These are phyloP conservation scores for Gorsachius magnificus DNA, from an alignment of 2,797 vertebrate genomes.

Conservation along the genomic window DNA sequence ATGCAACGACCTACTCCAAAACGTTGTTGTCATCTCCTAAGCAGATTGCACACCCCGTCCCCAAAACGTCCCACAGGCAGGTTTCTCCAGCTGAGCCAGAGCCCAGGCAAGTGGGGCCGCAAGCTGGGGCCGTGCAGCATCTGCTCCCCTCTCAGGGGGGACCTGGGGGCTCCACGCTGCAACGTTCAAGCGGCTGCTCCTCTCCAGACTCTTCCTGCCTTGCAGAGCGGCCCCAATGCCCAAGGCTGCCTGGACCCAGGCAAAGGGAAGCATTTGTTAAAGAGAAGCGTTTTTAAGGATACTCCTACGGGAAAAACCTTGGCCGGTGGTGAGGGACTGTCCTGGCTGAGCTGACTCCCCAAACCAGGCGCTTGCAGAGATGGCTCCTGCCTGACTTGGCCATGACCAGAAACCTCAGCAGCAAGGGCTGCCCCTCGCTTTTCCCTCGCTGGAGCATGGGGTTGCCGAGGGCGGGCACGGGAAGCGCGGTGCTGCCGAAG, in stretches of 20 bases:
- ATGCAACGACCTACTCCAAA: background rate
- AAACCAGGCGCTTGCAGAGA: rapidly evolving
- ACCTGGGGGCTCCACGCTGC: rapidly evolving
- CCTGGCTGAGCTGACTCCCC: background rate
- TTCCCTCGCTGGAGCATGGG: background rate
- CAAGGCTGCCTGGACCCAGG: background rate
- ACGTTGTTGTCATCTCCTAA: background rate
- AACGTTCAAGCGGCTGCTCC: background rate
- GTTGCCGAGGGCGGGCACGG: background rate
- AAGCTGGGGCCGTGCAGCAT: too few relatives aligned
- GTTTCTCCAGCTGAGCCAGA: background rate
- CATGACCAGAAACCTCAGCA: background rate
- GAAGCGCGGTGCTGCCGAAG: background rate
- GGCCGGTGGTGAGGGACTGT: background rate
- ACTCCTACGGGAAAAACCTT: background rate
- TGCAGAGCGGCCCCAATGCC: rapidly evolving
- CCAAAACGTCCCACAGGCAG: rapidly evolving
- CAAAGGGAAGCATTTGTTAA: background rate
- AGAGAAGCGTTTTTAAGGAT: background rate
- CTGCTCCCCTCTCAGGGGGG: background rate
- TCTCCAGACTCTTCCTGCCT: rapidly evolving
- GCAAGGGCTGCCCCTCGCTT: background rate
- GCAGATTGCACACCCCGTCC: rapidly evolving
- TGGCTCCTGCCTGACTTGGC: background rate
- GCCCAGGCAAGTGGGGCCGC: rapidly evolving